phyloP scores from a whole-genome alignment of 2,113 vertebrate species.

The Bungarus multicinctus region DNA sequence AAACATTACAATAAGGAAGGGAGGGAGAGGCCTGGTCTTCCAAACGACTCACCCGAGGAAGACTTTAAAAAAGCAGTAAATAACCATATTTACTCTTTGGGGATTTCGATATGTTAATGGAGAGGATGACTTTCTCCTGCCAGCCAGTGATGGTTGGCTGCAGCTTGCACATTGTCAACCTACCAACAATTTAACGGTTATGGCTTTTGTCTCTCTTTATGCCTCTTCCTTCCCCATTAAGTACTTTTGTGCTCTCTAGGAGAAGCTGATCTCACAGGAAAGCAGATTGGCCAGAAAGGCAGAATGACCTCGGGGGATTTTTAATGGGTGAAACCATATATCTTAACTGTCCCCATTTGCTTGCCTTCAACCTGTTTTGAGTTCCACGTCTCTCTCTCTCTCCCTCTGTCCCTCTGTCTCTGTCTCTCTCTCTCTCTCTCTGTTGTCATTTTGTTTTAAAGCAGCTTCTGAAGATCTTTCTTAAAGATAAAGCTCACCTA shows the following conservation, averaged over 20 bases:
- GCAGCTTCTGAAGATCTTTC: neutral
- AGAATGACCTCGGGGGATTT: conserved; percentile 27
- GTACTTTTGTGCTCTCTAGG: neutral
- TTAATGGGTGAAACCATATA: conserved; percentile 37
- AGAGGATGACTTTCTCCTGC: neutral
- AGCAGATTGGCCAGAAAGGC: conserved; percentile 28
- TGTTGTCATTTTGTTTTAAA: no score
- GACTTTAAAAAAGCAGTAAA: conserved; percentile 34
- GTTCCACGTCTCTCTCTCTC: neutral
- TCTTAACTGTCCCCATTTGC: neutral
- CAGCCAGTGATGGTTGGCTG: neutral
- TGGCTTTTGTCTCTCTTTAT: neutral
- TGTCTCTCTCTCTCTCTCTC: no score
- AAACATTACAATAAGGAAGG: conserved; percentile 32
- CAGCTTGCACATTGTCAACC: neutral
- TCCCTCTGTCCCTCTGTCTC: no score
- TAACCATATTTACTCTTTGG: conserved; percentile 4
- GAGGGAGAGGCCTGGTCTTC: neutral
- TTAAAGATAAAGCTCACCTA: neutral
- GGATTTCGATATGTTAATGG: neutral
- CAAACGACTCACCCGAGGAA: conserved; percentile 36
- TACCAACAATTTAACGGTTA: neutral
- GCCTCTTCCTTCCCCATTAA: conserved; percentile 23
- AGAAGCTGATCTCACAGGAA: conserved; percentile 35
- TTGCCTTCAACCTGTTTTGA: neutral